Percentiles rank a stretch among this genome's conserved stretches.
These are phyloP conservation scores for Julus scanicus DNA, from an alignment of 2,888 invertebrate species.

Conservation along the genomic window DNA sequence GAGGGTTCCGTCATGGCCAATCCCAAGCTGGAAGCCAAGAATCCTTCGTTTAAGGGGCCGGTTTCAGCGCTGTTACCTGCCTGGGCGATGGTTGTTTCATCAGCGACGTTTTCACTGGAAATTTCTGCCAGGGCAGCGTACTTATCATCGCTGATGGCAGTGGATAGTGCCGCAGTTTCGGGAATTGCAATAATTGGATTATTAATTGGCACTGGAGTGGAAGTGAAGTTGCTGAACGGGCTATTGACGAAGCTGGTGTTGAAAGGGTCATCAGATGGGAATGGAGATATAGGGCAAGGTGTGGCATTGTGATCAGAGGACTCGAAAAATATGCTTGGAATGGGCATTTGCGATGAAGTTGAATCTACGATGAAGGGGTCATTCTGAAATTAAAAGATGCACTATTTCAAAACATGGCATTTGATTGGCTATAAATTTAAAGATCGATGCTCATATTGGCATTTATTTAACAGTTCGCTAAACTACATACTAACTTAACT, in stretches of 20 bases:
- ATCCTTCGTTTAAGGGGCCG: neutral
- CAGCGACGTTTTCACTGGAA: neutral
- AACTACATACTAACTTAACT: too few species aligned
- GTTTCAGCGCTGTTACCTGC: neutral
- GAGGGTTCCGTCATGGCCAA: neutral
- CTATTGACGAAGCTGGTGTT: constrained; percentile 55
- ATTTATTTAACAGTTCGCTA: too few species aligned
- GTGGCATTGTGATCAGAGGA: constrained; percentile 61
- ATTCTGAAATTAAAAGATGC: constrained; percentile 15
- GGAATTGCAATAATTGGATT: neutral
- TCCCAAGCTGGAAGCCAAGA: neutral
- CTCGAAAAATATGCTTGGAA: constrained; percentile 50
- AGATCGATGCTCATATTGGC: too few species aligned
- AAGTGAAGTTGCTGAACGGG: constrained; percentile 38
- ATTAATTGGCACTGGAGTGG: constrained; percentile 43
- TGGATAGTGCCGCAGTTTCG: neutral
- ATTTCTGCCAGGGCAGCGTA: constrained; percentile 55
- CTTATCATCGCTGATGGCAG: constrained; percentile 55
- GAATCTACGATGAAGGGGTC: constrained; percentile 48
- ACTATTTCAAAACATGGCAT: neutral
- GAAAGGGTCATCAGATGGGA: constrained; percentile 57
- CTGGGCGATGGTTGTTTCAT: neutral
- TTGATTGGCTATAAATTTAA: too few species aligned
- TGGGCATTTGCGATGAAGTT: neutral
- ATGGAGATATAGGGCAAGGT: neutral